Percentiles rank a stretch among this genome's conserved stretches.
Evolutionary conservation across 2,113 vertebrate species (phyloP).

Genomic region (Carettochelys insculpta): DNA sequence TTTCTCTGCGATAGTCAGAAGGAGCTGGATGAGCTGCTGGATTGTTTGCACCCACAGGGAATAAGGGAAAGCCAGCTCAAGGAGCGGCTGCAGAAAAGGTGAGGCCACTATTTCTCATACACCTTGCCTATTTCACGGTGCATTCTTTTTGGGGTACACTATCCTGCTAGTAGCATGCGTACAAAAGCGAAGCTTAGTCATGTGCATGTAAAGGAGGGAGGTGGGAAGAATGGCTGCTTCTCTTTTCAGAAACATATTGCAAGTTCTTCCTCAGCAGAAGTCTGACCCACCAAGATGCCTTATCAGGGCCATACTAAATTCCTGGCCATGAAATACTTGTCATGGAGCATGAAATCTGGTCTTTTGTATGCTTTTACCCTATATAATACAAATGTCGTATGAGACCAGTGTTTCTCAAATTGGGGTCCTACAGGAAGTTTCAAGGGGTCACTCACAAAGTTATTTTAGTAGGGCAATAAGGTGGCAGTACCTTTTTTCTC

Average conservation of each 20-base stretch:
- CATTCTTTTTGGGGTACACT: background rate
- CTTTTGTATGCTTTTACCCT: too few relatives aligned
- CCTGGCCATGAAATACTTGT: too few relatives aligned
- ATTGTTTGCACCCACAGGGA: conserved; percentile 90
- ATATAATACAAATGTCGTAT: too few relatives aligned
- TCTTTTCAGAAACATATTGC: background rate
- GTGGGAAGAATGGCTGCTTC: background rate
- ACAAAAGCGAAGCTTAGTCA: background rate
- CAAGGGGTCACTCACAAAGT: too few relatives aligned
- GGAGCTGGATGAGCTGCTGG: conserved; percentile 91
- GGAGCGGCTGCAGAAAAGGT: conserved; percentile 87
- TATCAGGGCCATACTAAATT: background rate
- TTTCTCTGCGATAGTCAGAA: conserved; percentile 90
- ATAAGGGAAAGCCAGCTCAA: conserved; percentile 94
- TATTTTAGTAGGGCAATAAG: too few relatives aligned
- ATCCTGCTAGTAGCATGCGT: background rate
- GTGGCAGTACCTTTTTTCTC: too few relatives aligned
- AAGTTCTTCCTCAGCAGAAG: background rate
- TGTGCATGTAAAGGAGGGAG: background rate
- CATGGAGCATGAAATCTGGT: too few relatives aligned
- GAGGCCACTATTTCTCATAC: background rate
- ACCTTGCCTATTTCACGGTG: background rate
- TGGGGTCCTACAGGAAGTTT: too few relatives aligned
- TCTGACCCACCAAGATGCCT: background rate
- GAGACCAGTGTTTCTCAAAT: too few relatives aligned